phyloP scores from a whole-genome alignment of 2,888 invertebrate genomes.

The Harpalus rufipes region DNA sequence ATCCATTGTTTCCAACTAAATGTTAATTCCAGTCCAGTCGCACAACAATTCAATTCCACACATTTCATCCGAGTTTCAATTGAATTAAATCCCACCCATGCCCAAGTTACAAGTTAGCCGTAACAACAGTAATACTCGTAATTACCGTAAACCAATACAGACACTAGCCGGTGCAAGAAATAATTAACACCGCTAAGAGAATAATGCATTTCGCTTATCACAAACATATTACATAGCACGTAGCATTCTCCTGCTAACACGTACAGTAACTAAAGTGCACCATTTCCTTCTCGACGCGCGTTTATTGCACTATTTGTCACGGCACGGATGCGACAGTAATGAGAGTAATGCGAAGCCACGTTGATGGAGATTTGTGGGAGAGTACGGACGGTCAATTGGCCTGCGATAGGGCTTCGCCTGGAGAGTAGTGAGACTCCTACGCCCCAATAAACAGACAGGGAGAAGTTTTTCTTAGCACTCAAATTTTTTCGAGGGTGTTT shows the following conservation, averaged over 20 bases:
- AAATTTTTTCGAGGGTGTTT: constrained; percentile 41
- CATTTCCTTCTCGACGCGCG: constrained; percentile 67
- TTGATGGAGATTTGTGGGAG: constrained; percentile 71
- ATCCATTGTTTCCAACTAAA: not conserved
- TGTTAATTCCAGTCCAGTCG: constrained; percentile 7
- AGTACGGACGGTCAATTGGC: constrained; percentile 35
- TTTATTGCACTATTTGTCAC: constrained; percentile 71
- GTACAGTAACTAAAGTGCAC: constrained; percentile 39
- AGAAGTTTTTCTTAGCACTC: not conserved
- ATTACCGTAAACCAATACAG: constrained; percentile 11
- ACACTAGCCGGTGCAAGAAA: constrained; percentile 10
- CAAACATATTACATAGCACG: constrained; percentile 35
- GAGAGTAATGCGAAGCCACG: constrained; percentile 69
- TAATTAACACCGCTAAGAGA: constrained; percentile 29
- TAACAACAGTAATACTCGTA: not conserved
- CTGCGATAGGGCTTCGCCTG: not conserved
- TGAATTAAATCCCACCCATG: constrained; percentile 18
- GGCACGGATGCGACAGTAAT: constrained; percentile 69
- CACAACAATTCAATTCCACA: constrained; percentile 1
- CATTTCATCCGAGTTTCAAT: not conserved
- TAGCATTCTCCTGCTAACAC: constrained; percentile 24
- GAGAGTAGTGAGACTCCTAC: not conserved
- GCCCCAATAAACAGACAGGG: not conserved
- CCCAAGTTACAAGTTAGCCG: not conserved
- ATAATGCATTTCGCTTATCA: constrained; percentile 50